These are phyloP conservation scores for Equus przewalskii DNA, from an alignment of 2,113 vertebrate genomes.

Conservation along the genomic window DNA sequence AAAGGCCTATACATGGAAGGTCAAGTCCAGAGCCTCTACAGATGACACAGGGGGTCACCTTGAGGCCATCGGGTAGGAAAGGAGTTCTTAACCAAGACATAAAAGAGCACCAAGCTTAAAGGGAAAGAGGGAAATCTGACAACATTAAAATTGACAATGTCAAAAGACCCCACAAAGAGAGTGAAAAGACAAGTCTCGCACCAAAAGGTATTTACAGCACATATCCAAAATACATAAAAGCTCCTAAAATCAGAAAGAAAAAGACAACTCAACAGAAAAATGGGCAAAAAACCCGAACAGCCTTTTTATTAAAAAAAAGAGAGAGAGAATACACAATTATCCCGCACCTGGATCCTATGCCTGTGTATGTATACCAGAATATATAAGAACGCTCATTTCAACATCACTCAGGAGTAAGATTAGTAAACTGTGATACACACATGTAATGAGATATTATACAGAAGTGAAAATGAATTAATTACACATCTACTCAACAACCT, in stretches of 20 bases:
- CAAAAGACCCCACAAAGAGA: not conserved
- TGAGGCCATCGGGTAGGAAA: not conserved
- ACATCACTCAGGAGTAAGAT: not conserved
- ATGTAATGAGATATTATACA: not conserved
- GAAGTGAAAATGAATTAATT: not conserved
- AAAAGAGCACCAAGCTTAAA: not conserved
- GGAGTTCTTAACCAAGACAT: not conserved
- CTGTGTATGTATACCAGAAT: not conserved
- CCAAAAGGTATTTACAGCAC: not conserved
- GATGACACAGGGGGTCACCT: not conserved
- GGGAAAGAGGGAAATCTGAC: not conserved
- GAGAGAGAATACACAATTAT: not conserved
- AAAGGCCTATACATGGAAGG: not conserved
- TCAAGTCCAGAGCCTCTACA: not conserved
- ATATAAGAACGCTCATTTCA: not conserved
- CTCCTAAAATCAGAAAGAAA: conserved; percentile 5
- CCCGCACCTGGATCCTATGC: too few relatives aligned
- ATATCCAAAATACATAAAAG: not conserved
- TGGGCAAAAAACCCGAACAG: not conserved
- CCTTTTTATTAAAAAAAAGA: not conserved
- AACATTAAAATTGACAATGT: not conserved
- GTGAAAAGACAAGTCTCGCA: not conserved
- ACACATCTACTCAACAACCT: not conserved
- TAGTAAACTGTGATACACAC: not conserved
- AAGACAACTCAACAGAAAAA: not conserved